These are phyloP conservation scores for Rotaria macrura DNA, from an alignment of 2,888 invertebrate species.

Conservation along the genomic window DNA sequence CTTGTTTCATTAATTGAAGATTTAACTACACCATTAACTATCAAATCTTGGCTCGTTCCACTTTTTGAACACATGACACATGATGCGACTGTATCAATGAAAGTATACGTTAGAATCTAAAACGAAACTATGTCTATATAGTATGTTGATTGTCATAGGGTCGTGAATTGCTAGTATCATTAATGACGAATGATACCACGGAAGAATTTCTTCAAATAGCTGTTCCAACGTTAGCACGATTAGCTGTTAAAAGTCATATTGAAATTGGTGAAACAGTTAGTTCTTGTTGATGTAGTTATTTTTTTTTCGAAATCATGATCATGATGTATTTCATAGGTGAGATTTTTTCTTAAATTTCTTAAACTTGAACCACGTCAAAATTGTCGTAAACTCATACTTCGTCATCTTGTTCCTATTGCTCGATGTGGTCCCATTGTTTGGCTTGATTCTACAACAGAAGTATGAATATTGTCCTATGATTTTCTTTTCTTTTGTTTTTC, in stretches of 20 bases:
- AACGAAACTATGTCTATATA: neutral
- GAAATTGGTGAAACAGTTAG: conserved; percentile 10
- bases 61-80: conserved; percentile 87
- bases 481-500: neutral
- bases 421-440: neutral
- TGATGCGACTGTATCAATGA: conserved; percentile 63
- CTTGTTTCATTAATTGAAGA: conserved; percentile 87
- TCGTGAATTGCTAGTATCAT: neutral
- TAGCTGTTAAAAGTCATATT: conserved; percentile 22
- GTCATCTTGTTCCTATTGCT: conserved; percentile 16
- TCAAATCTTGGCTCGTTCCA: conserved; percentile 77
- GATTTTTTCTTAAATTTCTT: conserved; percentile 11
- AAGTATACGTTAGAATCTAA: conserved; percentile 51
- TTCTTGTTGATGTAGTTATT: neutral
- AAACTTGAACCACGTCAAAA: conserved; percentile 13
- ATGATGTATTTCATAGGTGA: neutral
- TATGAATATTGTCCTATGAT: neutral
- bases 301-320: neutral
- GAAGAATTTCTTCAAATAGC: conserved; percentile 19
- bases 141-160: neutral
- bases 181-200: neutral
- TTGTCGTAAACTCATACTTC: neutral
- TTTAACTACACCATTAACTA: conserved; percentile 76
- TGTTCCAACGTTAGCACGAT: conserved; percentile 13
- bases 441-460: conserved; percentile 7